phyloP scores from a whole-genome alignment of 2,888 invertebrate genomes.

The Eilema depressum region DNA sequence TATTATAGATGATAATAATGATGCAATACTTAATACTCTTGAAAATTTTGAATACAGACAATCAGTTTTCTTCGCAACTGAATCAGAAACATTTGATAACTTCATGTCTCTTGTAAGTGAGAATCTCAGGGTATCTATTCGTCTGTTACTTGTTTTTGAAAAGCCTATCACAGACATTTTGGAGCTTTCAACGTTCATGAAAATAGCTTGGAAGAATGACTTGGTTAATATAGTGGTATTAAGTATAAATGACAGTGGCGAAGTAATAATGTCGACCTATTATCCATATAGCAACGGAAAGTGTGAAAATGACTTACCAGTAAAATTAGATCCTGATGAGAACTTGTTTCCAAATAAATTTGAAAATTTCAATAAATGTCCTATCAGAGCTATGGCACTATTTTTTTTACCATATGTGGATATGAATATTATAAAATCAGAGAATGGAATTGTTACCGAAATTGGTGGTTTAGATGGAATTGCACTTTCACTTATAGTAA shows the following conservation, averaged over 20 bases:
- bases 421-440: constrained; percentile 25
- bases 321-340: constrained; percentile 44
- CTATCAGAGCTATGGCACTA: constrained; percentile 54
- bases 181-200: constrained; percentile 48
- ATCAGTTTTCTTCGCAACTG: constrained; percentile 60
- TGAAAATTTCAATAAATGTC: constrained; percentile 66
- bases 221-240: constrained; percentile 64
- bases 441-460: constrained; percentile 50
- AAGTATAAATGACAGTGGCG: constrained; percentile 39
- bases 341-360: constrained; percentile 64
- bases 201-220: constrained; percentile 63
- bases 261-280: constrained; percentile 59
- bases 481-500: constrained; percentile 51
- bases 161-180: constrained; percentile 29
- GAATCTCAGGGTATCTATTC: constrained; percentile 52
- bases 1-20: constrained; percentile 37
- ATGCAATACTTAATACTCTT: constrained; percentile 35
- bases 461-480: constrained; percentile 62
- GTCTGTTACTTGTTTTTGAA: constrained; percentile 58
- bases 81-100: constrained; percentile 54
- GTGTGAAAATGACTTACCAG: constrained; percentile 61
- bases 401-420: constrained; percentile 54
- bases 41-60: constrained; percentile 54
- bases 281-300: constrained; percentile 59
- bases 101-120: constrained; percentile 54